Evolutionary conservation across 2,113 vertebrate genomes (phyloP).

Genomic region (Garra rufa): DNA sequence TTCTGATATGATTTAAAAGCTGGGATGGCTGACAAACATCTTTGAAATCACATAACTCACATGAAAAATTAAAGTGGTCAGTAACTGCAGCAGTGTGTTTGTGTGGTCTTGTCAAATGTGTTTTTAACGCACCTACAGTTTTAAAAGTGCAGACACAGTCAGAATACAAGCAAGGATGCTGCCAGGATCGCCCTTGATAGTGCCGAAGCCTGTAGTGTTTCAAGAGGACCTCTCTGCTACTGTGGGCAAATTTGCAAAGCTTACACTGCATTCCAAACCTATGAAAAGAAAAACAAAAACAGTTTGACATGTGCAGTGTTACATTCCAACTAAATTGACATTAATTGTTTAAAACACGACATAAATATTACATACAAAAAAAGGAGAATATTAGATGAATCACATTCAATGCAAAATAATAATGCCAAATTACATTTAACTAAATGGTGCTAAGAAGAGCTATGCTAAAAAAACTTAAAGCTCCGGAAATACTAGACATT

Average conservation of each 20-base stretch:
- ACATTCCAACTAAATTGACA: not conserved
- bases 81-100: not conserved
- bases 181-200: not conserved
- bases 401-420: no score
- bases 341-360: not conserved
- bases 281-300: not conserved
- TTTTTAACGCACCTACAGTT: not conserved
- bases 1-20: not conserved
- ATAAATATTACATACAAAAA: not conserved
- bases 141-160: constrained; percentile 16
- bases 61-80: not conserved
- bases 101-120: constrained; percentile 22
- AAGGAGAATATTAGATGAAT: no score
- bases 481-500: no score
- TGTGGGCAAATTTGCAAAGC: not conserved
- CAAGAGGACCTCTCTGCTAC: not conserved
- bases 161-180: not conserved
- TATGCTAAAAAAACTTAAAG: no score
- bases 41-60: constrained; percentile 21
- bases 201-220: not conserved
- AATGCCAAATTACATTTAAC: no score
- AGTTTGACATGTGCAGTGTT: not conserved
- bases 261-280: constrained; percentile 19
- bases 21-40: not conserved
- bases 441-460: no score